Percentiles rank a stretch among this genome's conserved stretches.
These are phyloP conservation scores for Catharus fuscescens DNA, from an alignment of 2,113 vertebrate genomes.

Conservation along the genomic window DNA sequence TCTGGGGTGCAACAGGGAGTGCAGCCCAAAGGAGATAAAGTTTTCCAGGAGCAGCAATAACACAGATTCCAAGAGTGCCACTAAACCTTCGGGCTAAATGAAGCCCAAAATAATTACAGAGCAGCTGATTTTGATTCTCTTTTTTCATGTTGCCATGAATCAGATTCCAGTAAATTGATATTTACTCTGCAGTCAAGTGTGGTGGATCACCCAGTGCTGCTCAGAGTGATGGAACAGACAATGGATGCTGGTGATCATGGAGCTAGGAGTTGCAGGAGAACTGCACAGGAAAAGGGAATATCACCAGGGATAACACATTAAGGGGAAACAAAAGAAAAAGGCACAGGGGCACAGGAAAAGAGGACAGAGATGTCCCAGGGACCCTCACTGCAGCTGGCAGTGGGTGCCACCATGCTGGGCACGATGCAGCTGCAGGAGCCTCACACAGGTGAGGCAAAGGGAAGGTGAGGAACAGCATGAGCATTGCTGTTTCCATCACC, in stretches of 20 bases:
- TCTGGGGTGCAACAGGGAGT: neutral
- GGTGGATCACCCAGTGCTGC: neutral
- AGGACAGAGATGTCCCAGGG: neutral
- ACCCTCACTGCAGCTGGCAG: neutral
- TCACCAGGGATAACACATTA: neutral
- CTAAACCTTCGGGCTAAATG: neutral
- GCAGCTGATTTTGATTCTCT: neutral
- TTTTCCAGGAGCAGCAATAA: neutral
- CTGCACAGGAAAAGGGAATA: accelerated
- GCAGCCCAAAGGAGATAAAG: neutral
- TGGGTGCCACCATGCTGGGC: accelerated
- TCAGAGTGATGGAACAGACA: neutral
- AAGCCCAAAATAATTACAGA: constrained; percentile 24
- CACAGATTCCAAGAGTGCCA: neutral
- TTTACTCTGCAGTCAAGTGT: neutral
- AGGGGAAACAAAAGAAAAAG: neutral
- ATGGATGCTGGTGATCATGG: neutral
- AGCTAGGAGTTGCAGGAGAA: neutral
- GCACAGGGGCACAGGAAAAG: neutral
- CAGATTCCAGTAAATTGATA: constrained; percentile 18
- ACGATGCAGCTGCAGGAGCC: accelerated
- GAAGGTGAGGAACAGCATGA: neutral
- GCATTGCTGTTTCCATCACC: neutral
- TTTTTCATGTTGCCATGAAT: neutral
- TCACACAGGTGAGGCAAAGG: neutral